These are phyloP conservation scores for Pseudochirops corinnae DNA, from an alignment of 2,797 vertebrate species.

Conservation along the genomic window DNA sequence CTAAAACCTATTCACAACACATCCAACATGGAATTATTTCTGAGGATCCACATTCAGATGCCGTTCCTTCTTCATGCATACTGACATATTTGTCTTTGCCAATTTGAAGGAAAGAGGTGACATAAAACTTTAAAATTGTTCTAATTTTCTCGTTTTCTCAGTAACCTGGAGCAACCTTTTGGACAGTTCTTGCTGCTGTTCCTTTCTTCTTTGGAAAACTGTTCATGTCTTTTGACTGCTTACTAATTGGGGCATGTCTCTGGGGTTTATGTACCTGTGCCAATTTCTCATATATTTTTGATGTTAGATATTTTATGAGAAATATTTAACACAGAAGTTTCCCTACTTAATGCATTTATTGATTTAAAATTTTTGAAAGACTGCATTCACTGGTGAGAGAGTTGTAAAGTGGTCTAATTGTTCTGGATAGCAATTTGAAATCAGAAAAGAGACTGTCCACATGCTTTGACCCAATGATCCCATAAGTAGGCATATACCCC, in stretches of 20 bases:
- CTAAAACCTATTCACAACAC: neutral
- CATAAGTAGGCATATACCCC: neutral
- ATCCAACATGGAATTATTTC: neutral
- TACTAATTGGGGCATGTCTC: neutral
- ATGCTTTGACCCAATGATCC: neutral
- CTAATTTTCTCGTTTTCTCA: neutral
- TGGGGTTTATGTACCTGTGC: neutral
- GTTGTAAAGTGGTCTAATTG: neutral
- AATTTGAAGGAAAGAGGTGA: neutral
- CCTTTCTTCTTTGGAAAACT: neutral
- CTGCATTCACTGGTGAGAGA: neutral
- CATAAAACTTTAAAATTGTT: neutral
- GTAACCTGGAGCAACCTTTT: neutral
- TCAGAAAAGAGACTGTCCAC: neutral
- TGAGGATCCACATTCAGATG: neutral
- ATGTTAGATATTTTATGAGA: neutral
- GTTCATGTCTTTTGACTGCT: neutral
- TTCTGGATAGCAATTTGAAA: neutral
- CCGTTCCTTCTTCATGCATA: neutral
- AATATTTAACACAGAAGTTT: neutral
- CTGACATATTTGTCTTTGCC: neutral
- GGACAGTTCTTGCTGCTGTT: neutral
- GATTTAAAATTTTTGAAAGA: neutral
- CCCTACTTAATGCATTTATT: neutral
- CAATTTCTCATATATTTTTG: neutral